A percentile compares a stretch with the other conserved stretches of the same genome.
Conservation (phyloP, 2,888 invertebrate species). For the Folsomia manolachei region DNA sequence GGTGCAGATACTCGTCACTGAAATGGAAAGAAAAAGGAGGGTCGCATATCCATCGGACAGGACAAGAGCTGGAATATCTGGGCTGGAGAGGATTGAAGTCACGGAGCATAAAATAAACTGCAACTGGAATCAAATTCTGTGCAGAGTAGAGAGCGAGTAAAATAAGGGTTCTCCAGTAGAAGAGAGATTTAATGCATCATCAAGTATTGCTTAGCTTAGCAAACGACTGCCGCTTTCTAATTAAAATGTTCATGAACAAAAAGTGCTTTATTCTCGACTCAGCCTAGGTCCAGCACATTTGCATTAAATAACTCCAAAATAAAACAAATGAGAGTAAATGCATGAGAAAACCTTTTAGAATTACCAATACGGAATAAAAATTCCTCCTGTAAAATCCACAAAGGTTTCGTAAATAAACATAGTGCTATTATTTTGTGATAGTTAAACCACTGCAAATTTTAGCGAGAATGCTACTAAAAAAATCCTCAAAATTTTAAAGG, state of each 20-base stretch:
- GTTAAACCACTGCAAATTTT: too few relatives aligned
- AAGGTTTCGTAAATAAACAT: too few relatives aligned
- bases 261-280: background rate
- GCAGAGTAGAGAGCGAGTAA: background rate
- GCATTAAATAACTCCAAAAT: too few relatives aligned
- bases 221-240: constrained; percentile 41
- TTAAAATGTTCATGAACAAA: constrained; percentile 23
- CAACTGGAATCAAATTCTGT: background rate
- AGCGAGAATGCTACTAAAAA: too few relatives aligned
- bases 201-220: constrained; percentile 38
- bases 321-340: background rate
- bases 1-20: too few relatives aligned
- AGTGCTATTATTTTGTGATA: too few relatives aligned
- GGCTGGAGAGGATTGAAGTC: too few relatives aligned
- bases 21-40: background rate
- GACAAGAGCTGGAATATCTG: too few relatives aligned
- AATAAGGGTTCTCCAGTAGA: constrained; percentile 14
- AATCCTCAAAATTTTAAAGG: too few relatives aligned
- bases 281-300: background rate
- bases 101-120: too few relatives aligned
- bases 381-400: background rate
- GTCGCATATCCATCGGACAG: too few relatives aligned
- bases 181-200: constrained; percentile 42
- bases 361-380: too few relatives aligned
- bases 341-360: background rate